A percentile compares a stretch with the other conserved stretches of the same genome.
Conservation (phyloP, 2,113 vertebrate species). For the Ciconia stormi region DNA sequence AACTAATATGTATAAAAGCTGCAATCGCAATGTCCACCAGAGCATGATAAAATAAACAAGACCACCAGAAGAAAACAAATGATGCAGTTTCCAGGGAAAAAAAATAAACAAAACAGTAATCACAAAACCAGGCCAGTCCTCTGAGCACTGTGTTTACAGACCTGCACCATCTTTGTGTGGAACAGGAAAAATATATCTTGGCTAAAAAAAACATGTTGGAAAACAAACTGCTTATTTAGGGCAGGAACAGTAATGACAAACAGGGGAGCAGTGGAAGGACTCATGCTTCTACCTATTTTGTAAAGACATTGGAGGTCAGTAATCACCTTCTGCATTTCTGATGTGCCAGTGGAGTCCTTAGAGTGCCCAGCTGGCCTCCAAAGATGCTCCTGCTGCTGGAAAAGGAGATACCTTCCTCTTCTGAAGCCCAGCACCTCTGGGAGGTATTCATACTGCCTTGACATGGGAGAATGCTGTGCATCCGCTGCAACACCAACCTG, state of each 20-base stretch:
- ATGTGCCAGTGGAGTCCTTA: not conserved
- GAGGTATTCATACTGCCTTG: not conserved
- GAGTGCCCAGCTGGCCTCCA: not conserved
- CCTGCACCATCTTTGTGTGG: not conserved
- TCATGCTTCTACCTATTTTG: not conserved
- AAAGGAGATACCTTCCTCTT: not conserved
- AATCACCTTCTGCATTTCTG: not conserved
- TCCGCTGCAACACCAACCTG: not conserved
- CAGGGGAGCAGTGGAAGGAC: not conserved
- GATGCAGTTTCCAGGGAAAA: not conserved
- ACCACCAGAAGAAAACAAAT: not conserved
- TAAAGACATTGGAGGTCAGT: not conserved
- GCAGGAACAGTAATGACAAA: not conserved
- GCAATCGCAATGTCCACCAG: not conserved
- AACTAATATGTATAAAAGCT: not conserved
- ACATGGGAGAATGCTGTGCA: accelerated
- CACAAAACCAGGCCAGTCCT: not conserved
- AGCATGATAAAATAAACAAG: not conserved
- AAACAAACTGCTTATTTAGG: not conserved
- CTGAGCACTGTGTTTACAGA: not conserved
- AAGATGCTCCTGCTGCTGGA: not conserved
- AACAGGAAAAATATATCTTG: not conserved
- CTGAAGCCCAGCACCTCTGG: not conserved
- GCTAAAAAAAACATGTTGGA: not conserved
- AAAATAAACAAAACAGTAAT: not conserved